Evolutionary conservation across 2,888 invertebrate genomes (phyloP), one percentile per base, ranked within the genome.

Genomic region (Xestia xanthographa): DNA sequence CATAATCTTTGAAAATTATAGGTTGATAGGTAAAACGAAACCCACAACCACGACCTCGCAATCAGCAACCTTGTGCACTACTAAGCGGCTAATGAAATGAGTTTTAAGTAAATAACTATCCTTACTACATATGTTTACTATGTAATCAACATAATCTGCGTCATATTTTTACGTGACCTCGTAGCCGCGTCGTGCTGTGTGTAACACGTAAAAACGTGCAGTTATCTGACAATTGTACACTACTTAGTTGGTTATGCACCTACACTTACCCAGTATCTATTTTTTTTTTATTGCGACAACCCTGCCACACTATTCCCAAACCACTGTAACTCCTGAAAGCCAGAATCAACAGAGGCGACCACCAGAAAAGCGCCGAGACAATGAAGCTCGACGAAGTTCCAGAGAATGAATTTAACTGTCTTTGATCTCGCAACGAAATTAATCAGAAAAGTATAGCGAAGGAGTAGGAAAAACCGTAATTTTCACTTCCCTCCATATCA

Each of bases 171-270:
- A 79, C 78, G 78, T 79, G 78, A 26, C 62, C 66, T 79, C 17
- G 41, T 53, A 66, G 50, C 38, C 17, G 8, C 34, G 9, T 67
- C 80, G 78, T 79, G 78, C 41, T n/a, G 62, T 34, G 17, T 38
- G 56, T 41, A 20, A 62, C 78, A 79, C 73, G 80, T 67, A 43
- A 48, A 79, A 79, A 79, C 78, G 80, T 79, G 78, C 50, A 45
- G 60, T 66, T 12, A 72, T 66, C 56, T 34, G 26, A 14, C 43
- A 14, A 45, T 14, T 43, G 12, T 45, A 48, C 41, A 38, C 41
- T 41, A 41, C 41, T 41, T 41, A 26, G 38, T 72, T 66, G 45
- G 53, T 78, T 79, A 53, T 60, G 17, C 72, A 72, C 79, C 72
- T 58, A 62, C 72, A 79, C 14, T 9, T 34, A 34, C 60, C 9